phyloP scores from a whole-genome alignment of 2,888 invertebrate species.

The Mongoloraphidia duomilia region DNA sequence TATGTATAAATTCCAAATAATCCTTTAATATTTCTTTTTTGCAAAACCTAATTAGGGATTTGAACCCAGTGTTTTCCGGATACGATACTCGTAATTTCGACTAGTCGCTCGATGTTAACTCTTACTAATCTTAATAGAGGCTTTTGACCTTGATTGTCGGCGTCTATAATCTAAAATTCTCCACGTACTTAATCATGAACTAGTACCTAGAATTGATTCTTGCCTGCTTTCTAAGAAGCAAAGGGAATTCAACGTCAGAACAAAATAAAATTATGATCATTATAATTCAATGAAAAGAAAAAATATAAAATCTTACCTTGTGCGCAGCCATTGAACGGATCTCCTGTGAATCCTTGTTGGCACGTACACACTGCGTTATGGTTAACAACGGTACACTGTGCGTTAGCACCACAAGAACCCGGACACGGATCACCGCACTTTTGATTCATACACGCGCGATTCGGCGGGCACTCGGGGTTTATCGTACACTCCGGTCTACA shows the following conservation, averaged over 20 bases:
- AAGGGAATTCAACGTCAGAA: neutral
- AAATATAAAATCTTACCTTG: constrained; percentile 34
- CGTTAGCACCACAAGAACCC: constrained; percentile 49
- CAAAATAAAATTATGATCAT: neutral
- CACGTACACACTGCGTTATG: constrained; percentile 63
- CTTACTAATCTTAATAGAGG: no score
- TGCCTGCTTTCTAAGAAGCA: no score
- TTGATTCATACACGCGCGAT: constrained; percentile 53
- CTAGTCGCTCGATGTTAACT: no score
- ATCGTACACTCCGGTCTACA: constrained; percentile 58
- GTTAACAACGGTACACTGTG: constrained; percentile 52
- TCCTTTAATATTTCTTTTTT: no score
- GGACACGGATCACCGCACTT: constrained; percentile 59
- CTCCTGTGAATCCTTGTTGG: constrained; percentile 53
- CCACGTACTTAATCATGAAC: no score
- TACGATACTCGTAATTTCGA: no score
- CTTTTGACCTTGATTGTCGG: no score
- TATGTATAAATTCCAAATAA: no score
- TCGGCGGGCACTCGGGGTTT: constrained; percentile 51
- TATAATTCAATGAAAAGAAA: neutral
- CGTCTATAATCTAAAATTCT: no score
- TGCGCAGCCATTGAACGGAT: constrained; percentile 58
- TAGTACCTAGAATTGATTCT: no score
- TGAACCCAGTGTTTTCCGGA: no score
- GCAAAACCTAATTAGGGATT: no score